Evolutionary conservation across 2,888 invertebrate species (phyloP).

Genomic region (Pheosia gnoma): DNA sequence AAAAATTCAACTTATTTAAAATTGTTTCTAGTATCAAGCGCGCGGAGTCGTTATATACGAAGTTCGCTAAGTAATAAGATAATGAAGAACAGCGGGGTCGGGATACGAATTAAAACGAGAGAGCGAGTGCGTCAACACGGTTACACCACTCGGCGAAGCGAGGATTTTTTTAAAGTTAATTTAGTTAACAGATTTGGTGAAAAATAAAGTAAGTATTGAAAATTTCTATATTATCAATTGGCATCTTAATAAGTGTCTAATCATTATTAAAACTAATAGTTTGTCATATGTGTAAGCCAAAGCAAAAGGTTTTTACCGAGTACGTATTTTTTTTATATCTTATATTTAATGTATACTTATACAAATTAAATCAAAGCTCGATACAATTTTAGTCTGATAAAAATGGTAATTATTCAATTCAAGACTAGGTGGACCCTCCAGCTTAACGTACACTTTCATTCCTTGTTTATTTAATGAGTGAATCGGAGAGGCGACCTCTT

Average conservation of each 20-base stretch:
- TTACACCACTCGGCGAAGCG: conserved; percentile 23
- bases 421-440: conserved; percentile 14
- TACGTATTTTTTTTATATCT: no score
- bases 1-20: no score
- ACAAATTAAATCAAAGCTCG: no score
- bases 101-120: conserved; percentile 80
- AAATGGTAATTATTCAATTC: no score
- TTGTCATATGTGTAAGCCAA: no score
- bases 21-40: conserved; percentile 34
- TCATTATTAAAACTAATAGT: no score
- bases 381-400: no score
- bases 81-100: conserved; percentile 82
- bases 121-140: conserved; percentile 44
- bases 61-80: conserved; percentile 84
- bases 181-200: neutral
- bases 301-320: no score
- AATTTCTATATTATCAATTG: no score
- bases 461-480: conserved; percentile 82
- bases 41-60: conserved; percentile 49
- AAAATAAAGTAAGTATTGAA: no score
- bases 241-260: no score
- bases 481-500: conserved; percentile 77
- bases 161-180: neutral
- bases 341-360: no score
- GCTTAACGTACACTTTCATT: conserved; percentile 48